Evolutionary conservation across 2,888 invertebrate species (phyloP).

Genomic region (Hetaerina titia): DNA sequence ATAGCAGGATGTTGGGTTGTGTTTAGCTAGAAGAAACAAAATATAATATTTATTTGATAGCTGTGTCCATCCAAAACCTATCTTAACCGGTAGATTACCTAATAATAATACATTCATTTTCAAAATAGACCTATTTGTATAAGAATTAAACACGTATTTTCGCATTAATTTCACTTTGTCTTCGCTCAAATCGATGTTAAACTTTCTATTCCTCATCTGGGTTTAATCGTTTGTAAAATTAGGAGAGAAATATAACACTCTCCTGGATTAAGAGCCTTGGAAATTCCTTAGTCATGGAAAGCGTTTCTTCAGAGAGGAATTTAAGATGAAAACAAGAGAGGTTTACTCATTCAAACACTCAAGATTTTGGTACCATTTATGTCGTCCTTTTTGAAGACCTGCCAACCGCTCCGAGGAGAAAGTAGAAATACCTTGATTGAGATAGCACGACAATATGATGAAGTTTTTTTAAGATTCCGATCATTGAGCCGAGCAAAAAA

Average conservation of each 20-base stretch:
- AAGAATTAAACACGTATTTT: no score
- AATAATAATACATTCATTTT: no score
- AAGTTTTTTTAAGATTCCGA: constrained; percentile 50
- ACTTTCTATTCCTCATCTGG: not conserved
- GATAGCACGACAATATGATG: constrained; percentile 40
- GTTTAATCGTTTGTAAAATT: not conserved
- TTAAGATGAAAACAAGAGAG: constrained; percentile 49
- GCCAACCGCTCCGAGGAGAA: not conserved
- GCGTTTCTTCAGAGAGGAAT: constrained; percentile 40
- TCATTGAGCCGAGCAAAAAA: constrained; percentile 53
- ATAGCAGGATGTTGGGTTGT: no score
- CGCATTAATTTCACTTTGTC: no score
- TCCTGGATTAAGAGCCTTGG: not conserved
- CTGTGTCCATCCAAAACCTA: no score
- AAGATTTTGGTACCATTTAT: constrained; percentile 17
- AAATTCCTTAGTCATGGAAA: constrained; percentile 37
- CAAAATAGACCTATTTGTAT: no score
- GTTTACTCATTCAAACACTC: constrained; percentile 10
- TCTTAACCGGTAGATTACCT: no score
- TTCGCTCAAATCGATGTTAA: not conserved
- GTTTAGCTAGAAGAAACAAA: no score
- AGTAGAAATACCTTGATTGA: constrained; percentile 32
- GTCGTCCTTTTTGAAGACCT: not conserved
- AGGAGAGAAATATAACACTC: not conserved
- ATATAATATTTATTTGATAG: no score